Percentiles rank a stretch among this genome's conserved stretches.
These are phyloP conservation scores for Quadriops clusia DNA, from an alignment of 2,888 invertebrate genomes.

Conservation along the genomic window DNA sequence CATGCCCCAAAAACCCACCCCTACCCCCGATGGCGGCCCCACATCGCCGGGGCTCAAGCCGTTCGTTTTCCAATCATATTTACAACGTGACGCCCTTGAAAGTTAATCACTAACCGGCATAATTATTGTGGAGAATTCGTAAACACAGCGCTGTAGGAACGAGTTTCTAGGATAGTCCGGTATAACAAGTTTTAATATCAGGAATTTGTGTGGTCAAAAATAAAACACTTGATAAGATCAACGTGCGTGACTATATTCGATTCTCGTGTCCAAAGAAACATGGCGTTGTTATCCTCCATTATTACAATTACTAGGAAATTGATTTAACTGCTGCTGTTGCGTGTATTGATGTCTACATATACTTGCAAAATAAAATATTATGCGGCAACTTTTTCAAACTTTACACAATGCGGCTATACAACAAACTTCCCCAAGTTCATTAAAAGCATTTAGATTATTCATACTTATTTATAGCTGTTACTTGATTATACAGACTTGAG, in stretches of 20 bases:
- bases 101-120: conserved; percentile 6
- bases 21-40: conserved; percentile 21
- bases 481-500: too few species aligned
- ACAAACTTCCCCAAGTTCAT: too few species aligned
- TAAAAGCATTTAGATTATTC: too few species aligned
- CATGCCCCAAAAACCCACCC: conserved; percentile 22
- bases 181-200: conserved; percentile 10
- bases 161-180: too few species aligned
- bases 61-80: conserved; percentile 9
- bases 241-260: conserved; percentile 31
- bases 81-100: conserved; percentile 6
- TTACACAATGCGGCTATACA: too few species aligned
- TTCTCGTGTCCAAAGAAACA: conserved; percentile 33
- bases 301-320: conserved; percentile 21
- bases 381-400: too few species aligned
- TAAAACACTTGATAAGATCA: conserved; percentile 27
- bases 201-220: conserved; percentile 18
- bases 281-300: conserved; percentile 25
- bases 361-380: too few species aligned
- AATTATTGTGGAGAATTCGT: conserved; percentile 9
- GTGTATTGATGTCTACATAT: too few species aligned
- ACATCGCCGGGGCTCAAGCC: background rate
- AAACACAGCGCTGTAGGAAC: conserved; percentile 16
- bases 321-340: conserved; percentile 16
- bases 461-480: too few species aligned